These are phyloP conservation scores for Falco berigora DNA, from an alignment of 2,797 vertebrate genomes.

Conservation along the genomic window DNA sequence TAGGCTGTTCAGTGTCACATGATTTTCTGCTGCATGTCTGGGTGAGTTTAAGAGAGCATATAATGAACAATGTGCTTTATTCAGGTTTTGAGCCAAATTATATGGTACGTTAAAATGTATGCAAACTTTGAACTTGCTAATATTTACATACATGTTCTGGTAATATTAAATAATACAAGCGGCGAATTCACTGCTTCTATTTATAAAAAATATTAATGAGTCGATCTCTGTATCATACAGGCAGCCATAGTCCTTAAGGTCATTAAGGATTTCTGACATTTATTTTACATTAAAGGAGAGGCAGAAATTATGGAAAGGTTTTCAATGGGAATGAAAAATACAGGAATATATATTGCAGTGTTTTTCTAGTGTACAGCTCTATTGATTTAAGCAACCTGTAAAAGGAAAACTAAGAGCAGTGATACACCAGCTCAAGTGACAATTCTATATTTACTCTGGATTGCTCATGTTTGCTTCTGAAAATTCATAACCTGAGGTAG, in stretches of 20 bases:
- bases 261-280: not conserved
- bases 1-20: not conserved
- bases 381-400: not conserved
- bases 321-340: not conserved
- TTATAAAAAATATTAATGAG: not conserved
- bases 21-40: not conserved
- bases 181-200: not conserved
- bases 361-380: not conserved
- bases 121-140: not conserved
- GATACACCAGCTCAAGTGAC: not conserved
- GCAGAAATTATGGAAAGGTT: not conserved
- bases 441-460: slow-evolving; percentile 11
- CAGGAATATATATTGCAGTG: not conserved
- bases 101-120: not conserved
- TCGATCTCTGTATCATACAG: not conserved
- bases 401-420: not conserved
- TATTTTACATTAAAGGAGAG: not conserved
- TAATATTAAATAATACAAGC: not conserved
- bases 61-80: not conserved
- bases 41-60: not conserved
- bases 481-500: slow-evolving; percentile 11
- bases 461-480: slow-evolving; percentile 1
- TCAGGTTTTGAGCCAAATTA: not conserved
- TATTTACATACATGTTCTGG: not conserved
- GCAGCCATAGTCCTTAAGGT: not conserved